Conservation (phyloP, 2,888 invertebrate genomes). For the Netelia fuscicornis region DNA sequence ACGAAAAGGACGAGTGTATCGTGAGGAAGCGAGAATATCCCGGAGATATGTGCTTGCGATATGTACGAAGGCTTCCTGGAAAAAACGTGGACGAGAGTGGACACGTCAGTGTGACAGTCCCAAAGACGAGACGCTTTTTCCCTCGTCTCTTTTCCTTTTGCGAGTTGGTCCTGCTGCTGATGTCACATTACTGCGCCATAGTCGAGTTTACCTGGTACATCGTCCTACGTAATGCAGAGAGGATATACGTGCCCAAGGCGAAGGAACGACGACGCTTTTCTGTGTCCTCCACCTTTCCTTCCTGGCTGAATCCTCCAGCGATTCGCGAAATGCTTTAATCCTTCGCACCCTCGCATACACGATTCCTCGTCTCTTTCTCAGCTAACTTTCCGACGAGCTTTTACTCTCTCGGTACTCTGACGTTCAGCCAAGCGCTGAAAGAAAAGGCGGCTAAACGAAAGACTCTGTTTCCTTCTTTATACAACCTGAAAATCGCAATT, state of each 20-base stretch:
- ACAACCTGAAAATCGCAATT: slow-evolving; percentile 72
- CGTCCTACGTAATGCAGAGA: slow-evolving; percentile 8
- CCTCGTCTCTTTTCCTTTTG: slow-evolving; percentile 28
- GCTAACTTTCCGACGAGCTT: slow-evolving; percentile 3
- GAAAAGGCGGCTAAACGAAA: slow-evolving; percentile 25
- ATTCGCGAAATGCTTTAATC: slow-evolving; percentile 64
- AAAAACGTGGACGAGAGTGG: slow-evolving; percentile 56
- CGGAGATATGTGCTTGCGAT: slow-evolving; percentile 46
- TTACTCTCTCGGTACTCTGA: slow-evolving; percentile 6
- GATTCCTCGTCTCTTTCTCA: slow-evolving; percentile 2
- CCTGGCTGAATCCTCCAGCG: slow-evolving; percentile 61
- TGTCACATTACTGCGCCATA: slow-evolving; percentile 29
- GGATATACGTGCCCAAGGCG: not conserved
- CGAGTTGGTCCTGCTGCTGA: slow-evolving; percentile 22
- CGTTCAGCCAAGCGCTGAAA: slow-evolving; percentile 37
- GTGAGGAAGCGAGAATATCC: slow-evolving; percentile 8
- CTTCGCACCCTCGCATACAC: slow-evolving; percentile 25
- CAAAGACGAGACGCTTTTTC: slow-evolving; percentile 38
- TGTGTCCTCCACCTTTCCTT: slow-evolving; percentile 33
- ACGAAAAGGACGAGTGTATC: slow-evolving; percentile 41
- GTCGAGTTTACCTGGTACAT: not conserved
- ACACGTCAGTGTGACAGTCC: slow-evolving; percentile 62
- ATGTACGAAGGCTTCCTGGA: slow-evolving; percentile 54
- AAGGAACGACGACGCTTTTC: not conserved
- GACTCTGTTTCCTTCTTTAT: slow-evolving; percentile 27